Conservation (phyloP, 1,140 invertebrate species). For the Drosophila santomea region DNA sequence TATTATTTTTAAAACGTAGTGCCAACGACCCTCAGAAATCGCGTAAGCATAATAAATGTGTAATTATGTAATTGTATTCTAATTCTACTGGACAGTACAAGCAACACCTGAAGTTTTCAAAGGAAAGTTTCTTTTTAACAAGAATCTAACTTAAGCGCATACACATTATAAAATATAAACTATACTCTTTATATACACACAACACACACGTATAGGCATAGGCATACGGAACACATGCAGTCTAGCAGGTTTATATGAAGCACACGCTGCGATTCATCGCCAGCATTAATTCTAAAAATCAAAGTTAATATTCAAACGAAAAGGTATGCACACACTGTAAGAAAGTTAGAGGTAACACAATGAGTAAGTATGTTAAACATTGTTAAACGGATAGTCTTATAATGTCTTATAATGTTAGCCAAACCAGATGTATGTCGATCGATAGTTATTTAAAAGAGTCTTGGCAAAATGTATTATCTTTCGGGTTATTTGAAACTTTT, state of each 20-base stretch:
- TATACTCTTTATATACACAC: slow-evolving; percentile 45
- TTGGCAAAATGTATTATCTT: slow-evolving; percentile 13
- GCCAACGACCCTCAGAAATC: slow-evolving; percentile 44
- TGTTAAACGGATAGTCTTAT: slow-evolving; percentile 34
- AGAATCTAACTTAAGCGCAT: slow-evolving; percentile 66
- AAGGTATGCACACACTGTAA: slow-evolving; percentile 6
- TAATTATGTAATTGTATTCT: slow-evolving; percentile 62
- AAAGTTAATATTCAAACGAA: slow-evolving; percentile 15
- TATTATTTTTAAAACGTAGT: slow-evolving; percentile 29
- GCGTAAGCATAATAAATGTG: slow-evolving; percentile 24
- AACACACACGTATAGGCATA: slow-evolving; percentile 33
- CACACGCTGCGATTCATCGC: slow-evolving; percentile 38
- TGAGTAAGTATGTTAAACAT: slow-evolving; percentile 60
- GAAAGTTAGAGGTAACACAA: slow-evolving; percentile 3
- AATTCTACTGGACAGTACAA: slow-evolving; percentile 84
- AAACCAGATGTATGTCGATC: background rate
- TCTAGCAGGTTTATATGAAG: slow-evolving; percentile 51
- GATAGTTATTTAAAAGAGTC: slow-evolving; percentile 12
- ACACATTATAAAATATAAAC: slow-evolving; percentile 48
- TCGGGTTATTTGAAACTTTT: slow-evolving; percentile 35
- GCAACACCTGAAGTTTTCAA: slow-evolving; percentile 84
- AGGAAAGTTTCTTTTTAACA: slow-evolving; percentile 83
- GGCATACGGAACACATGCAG: slow-evolving; percentile 45
- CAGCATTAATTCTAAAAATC: slow-evolving; percentile 25
- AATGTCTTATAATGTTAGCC: slow-evolving; percentile 8